Evolutionary conservation across 2,113 vertebrate species (phyloP).

Genomic region (Carettochelys insculpta): DNA sequence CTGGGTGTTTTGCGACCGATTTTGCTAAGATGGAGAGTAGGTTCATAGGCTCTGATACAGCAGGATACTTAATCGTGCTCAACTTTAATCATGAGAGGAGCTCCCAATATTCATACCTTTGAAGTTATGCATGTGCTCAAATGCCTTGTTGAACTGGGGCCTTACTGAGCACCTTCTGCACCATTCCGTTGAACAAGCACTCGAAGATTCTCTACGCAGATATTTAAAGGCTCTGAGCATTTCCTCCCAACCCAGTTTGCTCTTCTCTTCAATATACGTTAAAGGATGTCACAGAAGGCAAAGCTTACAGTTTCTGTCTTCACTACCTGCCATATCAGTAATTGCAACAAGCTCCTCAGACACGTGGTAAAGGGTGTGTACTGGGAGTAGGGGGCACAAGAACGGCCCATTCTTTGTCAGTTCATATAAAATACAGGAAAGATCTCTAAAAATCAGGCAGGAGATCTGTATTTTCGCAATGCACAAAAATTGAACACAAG

Average conservation of each 20-base stretch:
- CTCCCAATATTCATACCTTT: not conserved
- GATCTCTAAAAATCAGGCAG: not conserved
- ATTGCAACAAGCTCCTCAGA: rapidly evolving
- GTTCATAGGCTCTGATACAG: not conserved
- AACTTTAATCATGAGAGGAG: not conserved
- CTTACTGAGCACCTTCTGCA: not conserved
- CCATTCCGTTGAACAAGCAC: not conserved
- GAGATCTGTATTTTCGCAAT: not conserved
- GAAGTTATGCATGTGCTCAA: not conserved
- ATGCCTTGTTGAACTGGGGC: not conserved
- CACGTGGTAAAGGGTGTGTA: not conserved
- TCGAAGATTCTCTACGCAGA: not conserved
- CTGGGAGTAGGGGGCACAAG: not conserved
- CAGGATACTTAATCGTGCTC: not conserved
- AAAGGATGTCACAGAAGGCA: not conserved
- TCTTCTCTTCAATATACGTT: not conserved
- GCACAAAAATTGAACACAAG: not conserved
- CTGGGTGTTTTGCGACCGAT: not conserved
- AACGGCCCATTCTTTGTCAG: not conserved
- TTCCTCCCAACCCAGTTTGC: not conserved
- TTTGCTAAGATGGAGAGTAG: not conserved
- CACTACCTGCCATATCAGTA: not conserved
- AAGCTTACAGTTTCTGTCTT: not conserved
- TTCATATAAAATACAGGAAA: not conserved
- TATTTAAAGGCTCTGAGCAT: not conserved